phyloP scores from a whole-genome alignment of 1,140 invertebrate species.

The Phymorhynchus buccinoides region DNA sequence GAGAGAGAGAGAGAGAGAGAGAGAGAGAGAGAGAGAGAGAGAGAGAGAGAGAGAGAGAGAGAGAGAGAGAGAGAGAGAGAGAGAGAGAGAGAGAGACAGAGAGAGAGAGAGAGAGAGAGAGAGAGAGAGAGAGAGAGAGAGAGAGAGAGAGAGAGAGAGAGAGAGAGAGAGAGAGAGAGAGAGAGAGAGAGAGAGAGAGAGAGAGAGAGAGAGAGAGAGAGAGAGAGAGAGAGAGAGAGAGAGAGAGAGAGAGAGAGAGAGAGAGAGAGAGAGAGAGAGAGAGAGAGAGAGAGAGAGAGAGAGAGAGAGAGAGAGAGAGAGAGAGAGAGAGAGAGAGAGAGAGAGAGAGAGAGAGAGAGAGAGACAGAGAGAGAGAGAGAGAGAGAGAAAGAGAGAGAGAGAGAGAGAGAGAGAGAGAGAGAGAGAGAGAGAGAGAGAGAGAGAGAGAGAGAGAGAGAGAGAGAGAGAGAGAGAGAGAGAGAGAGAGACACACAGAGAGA shows the following conservation, averaged over 20 bases:
- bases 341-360: conserved; percentile 25
- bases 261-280: conserved; percentile 10
- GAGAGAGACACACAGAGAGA: too few species aligned
- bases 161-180: not conserved
- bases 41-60: conserved; percentile 19
- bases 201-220: conserved; percentile 2
- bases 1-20: conserved; percentile 24
- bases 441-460: not conserved
- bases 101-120: conserved; percentile 8
- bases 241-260: conserved; percentile 32
- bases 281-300: not conserved
- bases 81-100: conserved; percentile 15
- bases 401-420: not conserved
- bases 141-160: not conserved
- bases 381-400: conserved; percentile 34
- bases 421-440: not conserved
- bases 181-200: conserved; percentile 19
- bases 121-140: not conserved
- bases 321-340: not conserved
- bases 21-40: conserved; percentile 4
- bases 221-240: conserved; percentile 16
- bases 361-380: conserved; percentile 25
- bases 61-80: conserved; percentile 9
- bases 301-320: not conserved
- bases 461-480: too few species aligned